These are phyloP conservation scores for Chalcosyrphus nemorum DNA, from an alignment of 2,888 invertebrate species.

Conservation along the genomic window DNA sequence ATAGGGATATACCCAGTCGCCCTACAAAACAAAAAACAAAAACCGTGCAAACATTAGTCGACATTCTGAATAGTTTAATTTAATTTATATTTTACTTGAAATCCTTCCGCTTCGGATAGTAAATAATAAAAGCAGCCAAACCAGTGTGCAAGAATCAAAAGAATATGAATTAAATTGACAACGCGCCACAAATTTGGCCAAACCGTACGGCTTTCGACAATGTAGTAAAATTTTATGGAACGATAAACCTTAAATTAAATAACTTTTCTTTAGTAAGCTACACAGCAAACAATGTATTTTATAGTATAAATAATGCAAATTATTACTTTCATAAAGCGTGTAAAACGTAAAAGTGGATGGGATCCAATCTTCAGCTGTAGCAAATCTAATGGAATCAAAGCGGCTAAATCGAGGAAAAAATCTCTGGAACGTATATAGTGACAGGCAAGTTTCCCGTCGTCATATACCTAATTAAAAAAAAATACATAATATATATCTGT, in stretches of 20 bases:
- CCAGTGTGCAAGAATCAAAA: conserved; percentile 97
- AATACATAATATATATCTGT: conserved; percentile 4
- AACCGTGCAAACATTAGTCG: not conserved
- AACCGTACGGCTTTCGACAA: conserved; percentile 97
- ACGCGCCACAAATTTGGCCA: conserved; percentile 98
- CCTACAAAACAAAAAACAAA: conserved; percentile 83
- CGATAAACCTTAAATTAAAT: conserved; percentile 88
- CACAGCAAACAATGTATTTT: conserved; percentile 40
- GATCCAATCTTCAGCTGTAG: conserved; percentile 91
- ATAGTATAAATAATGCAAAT: conserved; percentile 28
- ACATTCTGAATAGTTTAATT: conserved; percentile 22
- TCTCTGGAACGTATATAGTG: conserved; percentile 93
- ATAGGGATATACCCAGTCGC: conserved; percentile 95
- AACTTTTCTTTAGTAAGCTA: conserved; percentile 44
- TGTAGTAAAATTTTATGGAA: conserved; percentile 96
- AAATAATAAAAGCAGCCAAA: conserved; percentile 98
- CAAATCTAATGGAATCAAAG: conserved; percentile 93
- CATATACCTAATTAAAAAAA: conserved; percentile 86
- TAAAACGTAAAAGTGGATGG: conserved; percentile 94
- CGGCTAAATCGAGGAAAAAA: conserved; percentile 92
- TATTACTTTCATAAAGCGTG: conserved; percentile 91
- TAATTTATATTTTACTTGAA: conserved; percentile 84
- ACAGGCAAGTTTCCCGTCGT: conserved; percentile 93
- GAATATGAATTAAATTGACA: conserved; percentile 96
- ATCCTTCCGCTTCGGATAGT: conserved; percentile 94